Evolutionary conservation across 1,140 invertebrate species (phyloP), one percentile per base, ranked within the genome.

Genomic region (Scaptomyza pallida): DNA sequence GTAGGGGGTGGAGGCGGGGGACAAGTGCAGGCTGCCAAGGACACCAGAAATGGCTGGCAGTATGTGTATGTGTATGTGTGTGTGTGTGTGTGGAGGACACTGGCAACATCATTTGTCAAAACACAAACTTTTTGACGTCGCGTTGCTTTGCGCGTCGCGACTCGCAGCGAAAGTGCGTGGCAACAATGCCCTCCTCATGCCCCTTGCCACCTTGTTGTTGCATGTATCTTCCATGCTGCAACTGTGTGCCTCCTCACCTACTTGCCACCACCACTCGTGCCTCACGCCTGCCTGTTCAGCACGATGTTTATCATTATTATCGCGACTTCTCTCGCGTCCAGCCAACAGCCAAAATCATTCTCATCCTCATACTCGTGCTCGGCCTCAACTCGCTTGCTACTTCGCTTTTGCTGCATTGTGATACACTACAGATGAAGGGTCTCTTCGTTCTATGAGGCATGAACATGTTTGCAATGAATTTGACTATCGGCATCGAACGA

Each of bases 111-210:
- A 79, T 83, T 83, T 83, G 80, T 83, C 80, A 83, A 79, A 85
- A 85, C 68, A 85, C 68, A 78, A 85, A 83, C 80, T 83, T 79
- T 83, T 85, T 79, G 80, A 83, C 80, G 59, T 79, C 52, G 72
- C 64, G n/a, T n/a, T n/a, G n/a, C n/a, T n/a, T n/a, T n/a, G n/a
- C 72, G 79, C 75, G 63, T 57, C 76, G 33, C 33, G 33, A 4
- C 6, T n/a, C 2, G 80, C 80, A 85, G 75, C 75, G 75, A 85
- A 83, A 83, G 72, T 83, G 80, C 80, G 76, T 79, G 63, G 30
- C 60, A 40, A 30, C 5, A 37, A 9, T 0, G 1, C 13, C 9
- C 13, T 3, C 19, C 10, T 19, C 23, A 13, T n/a, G n/a, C 9
- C 15, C 15, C 50, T 19, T 23, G 16, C 43, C 19, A 6, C n/a